These are phyloP conservation scores for Nysson spinosus DNA, from an alignment of 2,888 invertebrate genomes.

Conservation along the genomic window DNA sequence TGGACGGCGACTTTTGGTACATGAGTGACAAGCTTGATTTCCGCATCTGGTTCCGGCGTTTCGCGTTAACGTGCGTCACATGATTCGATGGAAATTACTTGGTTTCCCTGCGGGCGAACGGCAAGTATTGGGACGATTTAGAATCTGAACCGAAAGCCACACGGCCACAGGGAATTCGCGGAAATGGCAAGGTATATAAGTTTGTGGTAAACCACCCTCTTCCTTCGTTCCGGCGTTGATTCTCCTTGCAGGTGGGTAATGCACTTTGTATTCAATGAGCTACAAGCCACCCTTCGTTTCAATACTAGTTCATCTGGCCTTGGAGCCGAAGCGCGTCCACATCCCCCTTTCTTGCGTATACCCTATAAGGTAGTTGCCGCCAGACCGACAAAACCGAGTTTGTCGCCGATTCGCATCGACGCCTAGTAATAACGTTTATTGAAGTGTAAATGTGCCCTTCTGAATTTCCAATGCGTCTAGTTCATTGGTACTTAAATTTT, in stretches of 20 bases:
- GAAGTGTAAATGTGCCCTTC: slow-evolving; percentile 65
- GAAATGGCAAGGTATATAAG: slow-evolving; percentile 13
- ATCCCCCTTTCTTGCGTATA: neutral
- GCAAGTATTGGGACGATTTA: slow-evolving; percentile 49
- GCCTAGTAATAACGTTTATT: slow-evolving; percentile 67
- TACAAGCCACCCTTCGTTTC: slow-evolving; percentile 14
- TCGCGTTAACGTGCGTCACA: slow-evolving; percentile 38
- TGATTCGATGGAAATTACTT: slow-evolving; percentile 55
- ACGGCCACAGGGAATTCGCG: slow-evolving; percentile 38
- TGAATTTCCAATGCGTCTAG: slow-evolving; percentile 59
- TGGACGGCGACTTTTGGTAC: neutral
- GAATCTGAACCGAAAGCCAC: slow-evolving; percentile 50
- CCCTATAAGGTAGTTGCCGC: neutral
- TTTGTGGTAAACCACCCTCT: slow-evolving; percentile 13
- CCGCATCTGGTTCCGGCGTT: slow-evolving; percentile 41
- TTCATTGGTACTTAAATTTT: slow-evolving; percentile 10
- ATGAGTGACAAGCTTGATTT: slow-evolving; percentile 61
- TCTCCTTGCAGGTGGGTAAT: slow-evolving; percentile 39
- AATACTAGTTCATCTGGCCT: slow-evolving; percentile 2
- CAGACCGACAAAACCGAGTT: slow-evolving; percentile 34
- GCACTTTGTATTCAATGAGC: slow-evolving; percentile 51
- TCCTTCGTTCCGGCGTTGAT: slow-evolving; percentile 23
- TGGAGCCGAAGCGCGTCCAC: neutral
- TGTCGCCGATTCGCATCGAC: slow-evolving; percentile 66
- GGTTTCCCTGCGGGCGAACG: slow-evolving; percentile 34